Evolutionary conservation across 37 sponge, comb jelly and placozoan genomes (phyloP), one percentile per base, ranked within the genome.

Genomic region (Chondrosia reniformis): DNA sequence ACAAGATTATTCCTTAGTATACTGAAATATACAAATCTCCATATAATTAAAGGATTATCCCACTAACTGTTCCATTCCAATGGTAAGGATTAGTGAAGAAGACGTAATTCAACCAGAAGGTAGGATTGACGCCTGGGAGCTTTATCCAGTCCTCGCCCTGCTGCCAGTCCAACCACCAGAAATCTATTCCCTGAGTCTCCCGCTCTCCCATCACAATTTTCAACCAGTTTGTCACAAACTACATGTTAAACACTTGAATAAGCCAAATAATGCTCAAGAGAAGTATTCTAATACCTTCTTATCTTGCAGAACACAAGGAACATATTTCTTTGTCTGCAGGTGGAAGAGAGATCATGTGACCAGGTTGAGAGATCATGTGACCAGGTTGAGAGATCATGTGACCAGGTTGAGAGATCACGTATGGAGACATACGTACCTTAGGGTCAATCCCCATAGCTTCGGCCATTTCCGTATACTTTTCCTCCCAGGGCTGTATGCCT

Each of bases 161-260:
- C 80, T 89, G 91, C 91, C 91, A 89, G 77, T 89, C 91, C 52
- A 89, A 58, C 91, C 91, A 89, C 91, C 91, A 89, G 61, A 89
- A 89, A 61, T 89, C 91, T 77, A 89, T 85, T 31, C 91, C 91
- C 45, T 85, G 76, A 21, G 49, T 33, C 43, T 82, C 82, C 63
- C 86, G 67, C 37, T 77, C 86, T 27, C 79, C 79, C 22, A 89
- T 44, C 13, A 86, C 82, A 42, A 89, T 81, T 13, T 44, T 61
- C 13, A 82, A 62, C 83, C 86, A 89, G 76, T 89, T 89, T 33
- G n/a, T 74, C 8, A 79, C 80, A 79, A 85, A 89, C 86, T 85
- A 37, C 8, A 4, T 8, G 25, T 40, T 17, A 21, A 9, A 28
- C 19, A 38, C 30, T 5, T 5, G 19, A 7, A 67, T 5, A 46